Evolutionary conservation across 2,888 invertebrate genomes (phyloP), one percentile per base, ranked within the genome.

Genomic region (Herminia tarsipennalis): DNA sequence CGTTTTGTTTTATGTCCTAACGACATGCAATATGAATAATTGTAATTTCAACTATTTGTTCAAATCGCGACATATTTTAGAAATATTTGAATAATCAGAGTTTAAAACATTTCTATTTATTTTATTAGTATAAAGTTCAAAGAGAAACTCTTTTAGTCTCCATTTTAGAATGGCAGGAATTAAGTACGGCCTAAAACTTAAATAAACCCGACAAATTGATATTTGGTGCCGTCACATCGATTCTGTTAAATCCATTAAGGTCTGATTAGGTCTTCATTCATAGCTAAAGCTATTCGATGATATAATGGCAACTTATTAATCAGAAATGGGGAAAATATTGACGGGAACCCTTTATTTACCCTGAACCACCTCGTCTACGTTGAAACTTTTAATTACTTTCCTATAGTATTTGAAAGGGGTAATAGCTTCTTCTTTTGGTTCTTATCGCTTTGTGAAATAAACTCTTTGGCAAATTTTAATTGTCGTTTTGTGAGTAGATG

Each of bases 361-460:
- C 46, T 49, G 48, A 48, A 56, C 49, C 53, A 54, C 39, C 53
- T 55, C 48, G 47, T 68, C 63, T 68, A 62, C 58, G 70, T 66
- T 63, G 45, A 51, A 83, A 83, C 70, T 83, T 83, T 83, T 80
- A 83, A 83, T 83, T 78, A 76, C 76, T 74, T 76, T 74, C 65
- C 73, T 74, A 79, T 74, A 70, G 70, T 70, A 75, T 75, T 73
- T 66, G 70, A 73, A 67, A 68, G 69, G 65, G 69, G 75, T 70
- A 72, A 77, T 77, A 66, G 70, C 66, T 67, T 63, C 70, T 69
- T 68, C 66, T 71, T 67, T 70, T 60, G 56, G 55, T 66, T 62
- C 60, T 56, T 65, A 66, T 58, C 64, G 58, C 64, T 69, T 65
- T 70, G 66, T 54, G 40, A 53, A 61, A 69, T 59, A 49, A 60